These are phyloP conservation scores for Morone chrysops DNA, from an alignment of 2,113 vertebrate genomes.

Conservation along the genomic window DNA sequence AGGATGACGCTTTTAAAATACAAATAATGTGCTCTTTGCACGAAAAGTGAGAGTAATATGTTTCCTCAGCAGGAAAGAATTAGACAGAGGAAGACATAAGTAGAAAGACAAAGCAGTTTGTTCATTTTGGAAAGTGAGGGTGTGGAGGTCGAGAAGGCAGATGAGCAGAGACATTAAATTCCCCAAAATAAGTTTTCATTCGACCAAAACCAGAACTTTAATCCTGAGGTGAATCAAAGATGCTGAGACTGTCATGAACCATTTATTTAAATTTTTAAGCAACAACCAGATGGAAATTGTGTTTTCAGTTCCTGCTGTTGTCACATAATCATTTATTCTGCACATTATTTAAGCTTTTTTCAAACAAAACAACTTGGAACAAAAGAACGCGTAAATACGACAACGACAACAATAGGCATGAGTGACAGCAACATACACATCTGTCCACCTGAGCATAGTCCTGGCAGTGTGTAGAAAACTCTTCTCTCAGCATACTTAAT, in stretches of 20 bases:
- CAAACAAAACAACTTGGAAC: background rate
- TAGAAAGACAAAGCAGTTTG: background rate
- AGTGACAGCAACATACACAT: background rate
- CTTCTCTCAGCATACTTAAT: no score
- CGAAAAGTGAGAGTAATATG: conserved; percentile 7
- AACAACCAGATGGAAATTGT: background rate
- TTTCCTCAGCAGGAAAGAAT: background rate
- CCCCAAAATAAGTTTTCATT: conserved; percentile 1
- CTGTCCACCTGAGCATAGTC: background rate
- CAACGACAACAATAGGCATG: background rate
- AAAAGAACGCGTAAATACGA: background rate
- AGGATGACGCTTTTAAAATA: conserved; percentile 9
- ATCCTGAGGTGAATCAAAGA: background rate
- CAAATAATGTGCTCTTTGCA: conserved; percentile 55
- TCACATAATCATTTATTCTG: background rate
- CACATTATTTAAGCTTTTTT: background rate
- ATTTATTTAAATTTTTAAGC: background rate
- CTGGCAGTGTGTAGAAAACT: no score
- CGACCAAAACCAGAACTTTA: background rate
- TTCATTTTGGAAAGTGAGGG: background rate
- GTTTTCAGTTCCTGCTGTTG: background rate
- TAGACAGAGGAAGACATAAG: background rate
- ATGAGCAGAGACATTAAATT: background rate
- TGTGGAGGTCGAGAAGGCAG: conserved; percentile 3
- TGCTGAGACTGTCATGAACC: background rate